phyloP scores from a whole-genome alignment of 2,797 vertebrate species.

The Hydrophis major region DNA sequence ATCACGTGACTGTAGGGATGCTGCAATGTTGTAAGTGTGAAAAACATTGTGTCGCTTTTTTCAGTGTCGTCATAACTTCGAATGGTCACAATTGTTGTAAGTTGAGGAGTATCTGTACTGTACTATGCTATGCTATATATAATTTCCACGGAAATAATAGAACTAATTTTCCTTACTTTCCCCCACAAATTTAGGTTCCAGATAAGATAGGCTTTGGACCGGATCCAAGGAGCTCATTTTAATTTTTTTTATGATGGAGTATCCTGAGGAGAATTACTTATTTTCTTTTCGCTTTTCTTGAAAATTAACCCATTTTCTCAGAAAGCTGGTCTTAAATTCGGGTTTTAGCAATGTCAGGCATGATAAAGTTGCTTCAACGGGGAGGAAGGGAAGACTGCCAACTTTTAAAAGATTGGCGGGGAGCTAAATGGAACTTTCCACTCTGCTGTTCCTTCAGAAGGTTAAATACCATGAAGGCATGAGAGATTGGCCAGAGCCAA shows the following conservation, averaged over 20 bases:
- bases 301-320: background rate
- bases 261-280: background rate
- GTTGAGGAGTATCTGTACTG: background rate
- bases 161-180: background rate
- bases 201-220: background rate
- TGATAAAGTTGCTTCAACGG: background rate
- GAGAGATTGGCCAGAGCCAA: background rate
- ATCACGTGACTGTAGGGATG: background rate
- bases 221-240: background rate
- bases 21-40: background rate
- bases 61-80: background rate
- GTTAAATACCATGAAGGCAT: slow-evolving; percentile 3
- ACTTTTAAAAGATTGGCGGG: background rate
- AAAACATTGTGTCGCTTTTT: background rate
- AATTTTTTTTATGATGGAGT: background rate
- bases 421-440: slow-evolving; percentile 13
- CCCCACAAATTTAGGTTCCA: background rate
- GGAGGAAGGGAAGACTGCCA: background rate
- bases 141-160: background rate
- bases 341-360: background rate
- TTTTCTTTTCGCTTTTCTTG: background rate
- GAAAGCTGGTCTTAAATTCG: background rate
- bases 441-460: background rate
- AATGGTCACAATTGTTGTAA: background rate
- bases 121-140: background rate